A percentile compares a stretch with the other conserved stretches of the same genome.
Conservation (phyloP, 2,797 vertebrate species). For the Philypnodon macrostomus region DNA sequence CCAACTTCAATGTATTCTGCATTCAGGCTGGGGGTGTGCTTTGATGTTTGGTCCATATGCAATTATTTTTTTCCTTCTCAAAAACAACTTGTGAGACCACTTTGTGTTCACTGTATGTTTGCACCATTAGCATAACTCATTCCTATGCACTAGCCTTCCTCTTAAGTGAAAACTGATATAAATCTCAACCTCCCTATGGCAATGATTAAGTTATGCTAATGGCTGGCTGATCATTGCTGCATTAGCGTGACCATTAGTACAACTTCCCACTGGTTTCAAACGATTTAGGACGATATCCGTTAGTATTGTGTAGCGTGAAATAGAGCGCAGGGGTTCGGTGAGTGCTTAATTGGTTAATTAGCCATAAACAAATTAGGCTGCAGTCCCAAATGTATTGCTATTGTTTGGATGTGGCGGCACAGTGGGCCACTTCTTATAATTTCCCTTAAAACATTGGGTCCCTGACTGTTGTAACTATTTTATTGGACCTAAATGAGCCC, state of each 20-base stretch:
- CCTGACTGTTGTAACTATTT: too few species aligned
- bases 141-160: slow-evolving; percentile 29
- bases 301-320: slow-evolving; percentile 17
- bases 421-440: slow-evolving; percentile 23
- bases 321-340: slow-evolving; percentile 24
- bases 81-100: slow-evolving; percentile 18
- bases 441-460: too few species aligned
- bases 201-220: slow-evolving; percentile 64
- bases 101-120: slow-evolving; percentile 21
- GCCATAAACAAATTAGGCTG: slow-evolving; percentile 52
- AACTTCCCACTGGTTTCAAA: slow-evolving; percentile 14
- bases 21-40: slow-evolving; percentile 4
- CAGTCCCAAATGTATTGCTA: slow-evolving; percentile 28
- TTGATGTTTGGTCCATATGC: slow-evolving; percentile 18
- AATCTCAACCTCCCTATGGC: slow-evolving; percentile 48
- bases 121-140: slow-evolving; percentile 39
- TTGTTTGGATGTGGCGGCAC: slow-evolving; percentile 4
- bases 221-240: slow-evolving; percentile 44
- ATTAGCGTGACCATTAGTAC: slow-evolving; percentile 24
- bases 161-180: slow-evolving; percentile 48
- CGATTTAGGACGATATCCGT: slow-evolving; percentile 17
- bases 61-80: slow-evolving; percentile 13
- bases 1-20: slow-evolving; percentile 13
- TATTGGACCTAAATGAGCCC: too few species aligned
- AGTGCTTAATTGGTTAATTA: slow-evolving; percentile 53